Percentiles rank a stretch among this genome's conserved stretches.
These are phyloP conservation scores for Drosophila mayri DNA, from an alignment of 1,140 invertebrate genomes.

Conservation along the genomic window DNA sequence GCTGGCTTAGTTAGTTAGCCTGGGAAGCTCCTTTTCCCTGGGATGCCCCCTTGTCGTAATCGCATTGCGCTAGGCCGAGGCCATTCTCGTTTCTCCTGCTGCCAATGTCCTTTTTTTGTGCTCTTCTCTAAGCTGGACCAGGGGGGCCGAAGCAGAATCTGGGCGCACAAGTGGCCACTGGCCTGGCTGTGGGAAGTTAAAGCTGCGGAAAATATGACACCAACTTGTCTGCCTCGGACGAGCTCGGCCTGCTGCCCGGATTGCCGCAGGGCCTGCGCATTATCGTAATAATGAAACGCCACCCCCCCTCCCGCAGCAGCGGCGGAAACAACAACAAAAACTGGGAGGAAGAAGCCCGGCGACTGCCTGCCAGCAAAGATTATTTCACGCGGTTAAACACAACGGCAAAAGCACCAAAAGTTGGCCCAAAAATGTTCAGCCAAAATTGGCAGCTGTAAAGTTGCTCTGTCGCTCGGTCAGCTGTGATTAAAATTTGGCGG, in stretches of 20 bases:
- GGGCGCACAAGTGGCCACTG: slow-evolving; percentile 59
- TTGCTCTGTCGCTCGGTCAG: slow-evolving; percentile 54
- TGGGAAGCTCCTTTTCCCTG: slow-evolving; percentile 7
- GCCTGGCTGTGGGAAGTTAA: slow-evolving; percentile 65
- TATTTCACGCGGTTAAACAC: slow-evolving; percentile 83
- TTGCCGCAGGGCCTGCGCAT: slow-evolving; percentile 72
- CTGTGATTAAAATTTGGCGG: slow-evolving; percentile 65
- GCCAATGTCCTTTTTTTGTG: slow-evolving; percentile 7
- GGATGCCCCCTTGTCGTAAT: slow-evolving; percentile 35
- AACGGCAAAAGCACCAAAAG: slow-evolving; percentile 55
- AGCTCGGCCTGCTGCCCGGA: slow-evolving; percentile 26
- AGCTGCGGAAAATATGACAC: slow-evolving; percentile 83
- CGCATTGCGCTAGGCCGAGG: slow-evolving; percentile 67
- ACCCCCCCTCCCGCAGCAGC: slow-evolving; percentile 13
- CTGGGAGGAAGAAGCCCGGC: slow-evolving; percentile 4
- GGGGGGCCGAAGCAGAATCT: slow-evolving; percentile 15
- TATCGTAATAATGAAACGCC: slow-evolving; percentile 77
- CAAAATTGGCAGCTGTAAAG: slow-evolving; percentile 56
- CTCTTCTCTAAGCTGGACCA: slow-evolving; percentile 21
- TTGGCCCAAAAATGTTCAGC: slow-evolving; percentile 44
- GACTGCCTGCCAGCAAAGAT: slow-evolving; percentile 78
- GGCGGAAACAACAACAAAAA: slow-evolving; percentile 28
- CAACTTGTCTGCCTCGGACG: slow-evolving; percentile 50
- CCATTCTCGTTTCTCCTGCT: slow-evolving; percentile 19
- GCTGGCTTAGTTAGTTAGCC: slow-evolving; percentile 37